These are phyloP conservation scores for Peromyscus eremicus DNA, from an alignment of 2,797 vertebrate species.

Conservation along the genomic window DNA sequence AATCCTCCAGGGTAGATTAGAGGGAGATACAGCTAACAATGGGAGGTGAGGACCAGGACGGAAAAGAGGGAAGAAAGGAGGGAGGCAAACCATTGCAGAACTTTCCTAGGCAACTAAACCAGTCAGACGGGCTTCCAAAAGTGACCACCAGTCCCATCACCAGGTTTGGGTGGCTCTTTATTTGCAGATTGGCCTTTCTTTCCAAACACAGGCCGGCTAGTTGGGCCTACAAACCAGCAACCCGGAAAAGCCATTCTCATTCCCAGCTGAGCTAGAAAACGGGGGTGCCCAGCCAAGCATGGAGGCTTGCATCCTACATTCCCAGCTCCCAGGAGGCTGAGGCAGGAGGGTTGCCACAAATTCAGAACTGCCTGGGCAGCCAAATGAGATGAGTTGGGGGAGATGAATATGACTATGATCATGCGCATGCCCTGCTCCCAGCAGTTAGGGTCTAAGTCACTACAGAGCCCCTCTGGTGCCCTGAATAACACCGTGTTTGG, in stretches of 20 bases:
- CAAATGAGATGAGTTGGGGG: too few relatives aligned
- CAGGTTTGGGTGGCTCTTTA: neutral
- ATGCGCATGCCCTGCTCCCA: neutral
- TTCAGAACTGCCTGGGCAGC: neutral
- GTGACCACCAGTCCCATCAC: neutral
- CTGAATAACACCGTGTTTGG: neutral
- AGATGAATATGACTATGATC: neutral
- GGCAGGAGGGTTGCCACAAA: neutral
- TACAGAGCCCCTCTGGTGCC: neutral
- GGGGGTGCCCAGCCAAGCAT: rapidly evolving
- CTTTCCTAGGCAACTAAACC: neutral
- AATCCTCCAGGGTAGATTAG: neutral
- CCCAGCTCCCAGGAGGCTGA: neutral
- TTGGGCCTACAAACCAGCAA: neutral
- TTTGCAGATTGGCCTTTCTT: neutral
- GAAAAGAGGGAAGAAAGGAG: neutral
- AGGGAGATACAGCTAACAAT: neutral
- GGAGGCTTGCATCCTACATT: neutral
- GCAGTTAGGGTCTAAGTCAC: neutral
- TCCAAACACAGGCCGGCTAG: neutral
- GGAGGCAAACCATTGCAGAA: neutral
- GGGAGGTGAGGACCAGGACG: neutral
- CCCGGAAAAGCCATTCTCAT: neutral
- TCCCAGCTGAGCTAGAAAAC: neutral
- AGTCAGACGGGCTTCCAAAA: neutral